phyloP scores from a whole-genome alignment of 2,888 invertebrate species.

The Agriotes lineatus region DNA sequence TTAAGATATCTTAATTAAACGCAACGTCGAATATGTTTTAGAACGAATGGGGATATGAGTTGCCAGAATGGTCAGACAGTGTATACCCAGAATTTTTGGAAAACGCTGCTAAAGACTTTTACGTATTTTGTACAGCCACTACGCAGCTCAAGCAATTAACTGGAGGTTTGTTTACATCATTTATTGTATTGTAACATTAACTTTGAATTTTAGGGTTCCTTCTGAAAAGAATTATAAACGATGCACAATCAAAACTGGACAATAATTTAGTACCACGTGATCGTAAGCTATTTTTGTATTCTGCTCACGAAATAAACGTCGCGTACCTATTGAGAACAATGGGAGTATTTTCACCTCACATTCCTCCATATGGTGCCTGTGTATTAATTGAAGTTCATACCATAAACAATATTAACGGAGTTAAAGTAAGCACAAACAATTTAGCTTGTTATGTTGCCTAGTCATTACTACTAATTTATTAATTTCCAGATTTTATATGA shows the following conservation, averaged over 20 bases:
- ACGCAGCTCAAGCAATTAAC: conserved; percentile 56
- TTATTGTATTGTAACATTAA: background rate
- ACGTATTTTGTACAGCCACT: conserved; percentile 59
- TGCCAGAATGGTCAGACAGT: conserved; percentile 64
- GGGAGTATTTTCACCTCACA: conserved; percentile 70
- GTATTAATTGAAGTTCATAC: conserved; percentile 43
- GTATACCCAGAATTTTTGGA: conserved; percentile 60
- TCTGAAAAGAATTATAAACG: conserved; percentile 69
- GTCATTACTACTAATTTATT: background rate
- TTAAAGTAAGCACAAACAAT: conserved; percentile 14
- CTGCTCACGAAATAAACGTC: conserved; percentile 77
- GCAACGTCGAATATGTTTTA: conserved; percentile 46
- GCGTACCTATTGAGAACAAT: conserved; percentile 71
- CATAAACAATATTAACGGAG: conserved; percentile 59
- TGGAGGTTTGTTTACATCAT: conserved; percentile 43
- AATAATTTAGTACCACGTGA: conserved; percentile 58
- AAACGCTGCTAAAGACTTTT: conserved; percentile 59
- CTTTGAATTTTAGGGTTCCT: conserved; percentile 52
- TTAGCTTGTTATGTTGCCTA: background rate
- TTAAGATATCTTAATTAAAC: too few species aligned
- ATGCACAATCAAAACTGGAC: conserved; percentile 67
- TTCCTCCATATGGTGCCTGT: conserved; percentile 40
- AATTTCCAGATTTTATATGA: conserved; percentile 53
- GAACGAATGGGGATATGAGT: conserved; percentile 57
- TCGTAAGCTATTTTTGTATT: conserved; percentile 72